phyloP scores from a whole-genome alignment of 2,113 vertebrate genomes.

The Phylloscopus whistleri region DNA sequence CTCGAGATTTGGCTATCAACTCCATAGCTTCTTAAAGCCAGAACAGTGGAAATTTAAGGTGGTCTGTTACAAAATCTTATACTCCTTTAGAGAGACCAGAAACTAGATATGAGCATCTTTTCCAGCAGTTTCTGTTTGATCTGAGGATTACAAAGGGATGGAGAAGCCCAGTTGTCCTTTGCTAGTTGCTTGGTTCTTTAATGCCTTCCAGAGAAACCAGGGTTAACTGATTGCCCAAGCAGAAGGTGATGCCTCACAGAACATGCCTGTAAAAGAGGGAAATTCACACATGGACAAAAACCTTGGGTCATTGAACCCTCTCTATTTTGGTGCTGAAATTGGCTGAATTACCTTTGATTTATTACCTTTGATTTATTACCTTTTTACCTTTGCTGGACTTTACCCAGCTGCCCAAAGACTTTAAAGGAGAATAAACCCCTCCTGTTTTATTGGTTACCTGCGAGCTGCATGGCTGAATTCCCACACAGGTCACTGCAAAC shows the following conservation, averaged over 20 bases:
- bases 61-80: background rate
- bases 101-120: background rate
- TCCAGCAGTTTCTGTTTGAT: background rate
- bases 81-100: background rate
- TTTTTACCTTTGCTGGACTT: background rate
- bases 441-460: background rate
- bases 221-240: background rate
- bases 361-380: no score
- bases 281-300: background rate
- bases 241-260: background rate
- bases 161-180: rapidly evolving
- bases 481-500: background rate
- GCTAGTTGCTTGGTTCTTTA: background rate
- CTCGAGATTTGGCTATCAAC: background rate
- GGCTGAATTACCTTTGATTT: background rate
- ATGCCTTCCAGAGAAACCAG: rapidly evolving
- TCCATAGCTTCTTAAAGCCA: background rate
- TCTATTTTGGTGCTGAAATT: background rate
- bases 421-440: background rate
- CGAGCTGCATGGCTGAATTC: background rate
- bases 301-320: rapidly evolving
- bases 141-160: background rate
- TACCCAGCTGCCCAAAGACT: background rate
- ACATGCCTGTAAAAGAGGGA: background rate
- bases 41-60: background rate